Base-by-base conservation (phyloP, 2,888 invertebrate species). In the Hecatera dysodea region DNA sequence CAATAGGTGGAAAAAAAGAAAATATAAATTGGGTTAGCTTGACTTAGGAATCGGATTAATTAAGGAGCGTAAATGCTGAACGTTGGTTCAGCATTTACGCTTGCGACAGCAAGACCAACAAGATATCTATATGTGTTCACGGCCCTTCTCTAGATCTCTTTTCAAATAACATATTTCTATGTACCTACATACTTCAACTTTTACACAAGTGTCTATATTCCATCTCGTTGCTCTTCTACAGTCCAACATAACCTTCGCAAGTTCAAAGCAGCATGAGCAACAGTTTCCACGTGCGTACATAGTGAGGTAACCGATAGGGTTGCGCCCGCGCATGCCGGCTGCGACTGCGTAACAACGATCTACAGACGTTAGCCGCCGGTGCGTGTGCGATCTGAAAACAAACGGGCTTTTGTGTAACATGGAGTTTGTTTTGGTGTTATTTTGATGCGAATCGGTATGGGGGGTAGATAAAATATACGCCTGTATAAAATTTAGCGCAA, bases 231-330 rank as follows among this genome's bases (percentile, higher is more conserved):
- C n/a, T 11, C 27, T 29, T 22, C 8, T 15, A 33, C 29, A 19
- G 36, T 46, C 9, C 6, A 19, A 44, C 3, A 11, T 57, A 78
- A 60, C 53, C 72, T 76, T 65, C 65, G 27, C 52, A 42, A 60
- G 71, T 79, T 83, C 86, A 83, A 67, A 78, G 75, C 66, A 84
- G 87, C 90, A 83, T 87, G 84, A 86, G 90, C 78, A 90, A 90
- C 87, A 68, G 79, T 81, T 87, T 87, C 84, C 91, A 92, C 89
- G 90, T 92, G 92, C 85, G 55, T 69, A 72, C 78, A 67, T 50
- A 87, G 92, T 88, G 93, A 91, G 85, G 93, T 89, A 93, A 93
- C 76, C 75, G 93, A 93, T 93, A 93, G 86, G 83, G 72, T 84
- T 91, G 90, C 84, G 87, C 84, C 80, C 87, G 89, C 82, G 87